phyloP scores from a whole-genome alignment of 2,113 vertebrate genomes.

The Saiga tatarica region DNA sequence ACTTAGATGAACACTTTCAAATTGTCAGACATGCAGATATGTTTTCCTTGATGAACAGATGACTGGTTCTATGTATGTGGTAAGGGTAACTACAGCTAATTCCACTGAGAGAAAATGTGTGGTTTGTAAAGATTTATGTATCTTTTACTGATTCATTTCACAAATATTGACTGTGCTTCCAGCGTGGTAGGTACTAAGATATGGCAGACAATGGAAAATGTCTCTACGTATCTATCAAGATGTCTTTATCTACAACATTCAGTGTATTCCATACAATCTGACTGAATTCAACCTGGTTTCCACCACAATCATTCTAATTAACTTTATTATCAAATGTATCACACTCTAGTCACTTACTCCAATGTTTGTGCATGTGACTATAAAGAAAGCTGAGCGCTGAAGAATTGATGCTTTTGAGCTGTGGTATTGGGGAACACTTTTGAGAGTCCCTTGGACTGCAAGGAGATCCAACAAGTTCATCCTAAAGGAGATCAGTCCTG shows the following conservation, averaged over 20 bases:
- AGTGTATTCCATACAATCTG: not conserved
- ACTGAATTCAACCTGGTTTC: not conserved
- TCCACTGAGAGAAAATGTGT: not conserved
- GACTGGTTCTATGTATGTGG: not conserved
- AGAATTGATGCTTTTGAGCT: not conserved
- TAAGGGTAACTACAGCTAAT: not conserved
- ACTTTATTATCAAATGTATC: not conserved
- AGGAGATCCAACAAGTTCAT: not conserved
- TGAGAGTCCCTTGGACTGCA: not conserved
- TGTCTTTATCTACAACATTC: not conserved
- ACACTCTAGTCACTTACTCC: not conserved
- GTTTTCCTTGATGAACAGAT: not conserved
- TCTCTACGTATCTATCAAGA: not conserved
- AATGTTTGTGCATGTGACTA: not conserved
- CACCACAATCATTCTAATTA: not conserved
- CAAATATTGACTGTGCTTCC: not conserved
- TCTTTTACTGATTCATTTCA: not conserved
- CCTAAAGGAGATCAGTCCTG: not conserved
- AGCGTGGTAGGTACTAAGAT: not conserved
- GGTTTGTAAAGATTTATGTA: not conserved
- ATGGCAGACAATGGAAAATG: not conserved
- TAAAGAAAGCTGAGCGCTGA: accelerated
- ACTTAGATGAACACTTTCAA: not conserved
- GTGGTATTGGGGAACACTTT: not conserved
- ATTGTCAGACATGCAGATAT: not conserved